Conservation (phyloP, 2,113 vertebrate species). For the Vanacampus margaritifer region DNA sequence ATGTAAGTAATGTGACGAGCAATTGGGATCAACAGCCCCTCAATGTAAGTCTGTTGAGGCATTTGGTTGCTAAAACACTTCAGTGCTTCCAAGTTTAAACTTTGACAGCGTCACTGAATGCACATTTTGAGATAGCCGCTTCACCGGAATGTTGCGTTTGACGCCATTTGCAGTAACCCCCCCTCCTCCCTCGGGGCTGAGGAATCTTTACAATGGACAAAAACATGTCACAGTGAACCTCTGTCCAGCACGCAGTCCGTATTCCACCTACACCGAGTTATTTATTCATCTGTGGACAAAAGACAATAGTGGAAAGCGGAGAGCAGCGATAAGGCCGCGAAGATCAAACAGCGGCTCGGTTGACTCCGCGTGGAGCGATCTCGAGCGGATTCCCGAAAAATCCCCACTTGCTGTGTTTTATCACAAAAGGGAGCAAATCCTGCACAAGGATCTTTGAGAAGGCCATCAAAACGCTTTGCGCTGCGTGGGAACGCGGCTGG, state of each 20-base stretch:
- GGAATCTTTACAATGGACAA: conserved; percentile 5
- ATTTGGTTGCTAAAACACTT: neutral
- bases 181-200: neutral
- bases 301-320: neutral
- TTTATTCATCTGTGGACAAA: conserved; percentile 24
- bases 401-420: conserved; percentile 57
- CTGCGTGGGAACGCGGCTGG: conserved; percentile 90
- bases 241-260: conserved; percentile 2
- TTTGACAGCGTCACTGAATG: neutral
- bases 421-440: conserved; percentile 60
- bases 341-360: neutral
- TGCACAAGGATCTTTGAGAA: conserved; percentile 77
- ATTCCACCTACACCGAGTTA: conserved; percentile 6
- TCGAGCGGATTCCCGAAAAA: conserved; percentile 54
- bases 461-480: conserved; percentile 84
- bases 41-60: neutral
- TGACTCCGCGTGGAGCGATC: neutral
- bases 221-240: neutral
- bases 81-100: neutral
- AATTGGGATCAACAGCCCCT: neutral
- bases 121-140: neutral
- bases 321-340: conserved; percentile 16
- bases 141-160: neutral
- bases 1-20: neutral
- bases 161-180: neutral